phyloP scores from a whole-genome alignment of 2,888 invertebrate species.

The Mythimna lalbum region DNA sequence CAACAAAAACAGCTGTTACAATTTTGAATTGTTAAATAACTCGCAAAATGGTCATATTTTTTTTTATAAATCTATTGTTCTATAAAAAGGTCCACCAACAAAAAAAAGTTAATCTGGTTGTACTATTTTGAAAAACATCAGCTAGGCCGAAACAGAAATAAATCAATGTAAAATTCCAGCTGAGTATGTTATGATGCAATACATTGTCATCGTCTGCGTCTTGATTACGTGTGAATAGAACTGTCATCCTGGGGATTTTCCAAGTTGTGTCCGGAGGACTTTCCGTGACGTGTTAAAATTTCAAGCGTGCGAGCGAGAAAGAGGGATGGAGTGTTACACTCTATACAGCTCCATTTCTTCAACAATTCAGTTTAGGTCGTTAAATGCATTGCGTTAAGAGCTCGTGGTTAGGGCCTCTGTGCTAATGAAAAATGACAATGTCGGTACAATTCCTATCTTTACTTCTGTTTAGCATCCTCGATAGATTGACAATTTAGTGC shows the following conservation, averaged over 20 bases:
- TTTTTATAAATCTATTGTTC: neutral
- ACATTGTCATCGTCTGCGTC: neutral
- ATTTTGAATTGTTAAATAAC: no score
- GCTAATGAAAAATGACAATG: constrained; percentile 8
- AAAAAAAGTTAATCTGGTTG: neutral
- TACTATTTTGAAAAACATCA: neutral
- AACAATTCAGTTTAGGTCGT: no score
- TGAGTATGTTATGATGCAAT: neutral
- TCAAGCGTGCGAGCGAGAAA: no score
- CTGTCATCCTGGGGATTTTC: no score
- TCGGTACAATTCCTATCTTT: constrained; percentile 1
- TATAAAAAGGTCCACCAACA: neutral
- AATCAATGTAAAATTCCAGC: neutral
- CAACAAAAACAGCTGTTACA: neutral
- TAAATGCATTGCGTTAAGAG: no score
- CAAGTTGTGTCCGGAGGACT: constrained; percentile 6
- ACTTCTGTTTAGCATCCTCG: neutral
- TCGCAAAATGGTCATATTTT: neutral
- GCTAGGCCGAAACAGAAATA: neutral
- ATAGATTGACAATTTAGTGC: neutral
- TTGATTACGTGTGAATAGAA: constrained; percentile 24
- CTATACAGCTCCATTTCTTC: no score
- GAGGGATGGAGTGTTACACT: no score
- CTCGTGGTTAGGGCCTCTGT: no score
- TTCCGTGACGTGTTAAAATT: no score